A percentile compares a stretch with the other conserved stretches of the same genome.
These are phyloP conservation scores for Gulo gulo DNA, from an alignment of 2,113 vertebrate genomes.

Conservation along the genomic window DNA sequence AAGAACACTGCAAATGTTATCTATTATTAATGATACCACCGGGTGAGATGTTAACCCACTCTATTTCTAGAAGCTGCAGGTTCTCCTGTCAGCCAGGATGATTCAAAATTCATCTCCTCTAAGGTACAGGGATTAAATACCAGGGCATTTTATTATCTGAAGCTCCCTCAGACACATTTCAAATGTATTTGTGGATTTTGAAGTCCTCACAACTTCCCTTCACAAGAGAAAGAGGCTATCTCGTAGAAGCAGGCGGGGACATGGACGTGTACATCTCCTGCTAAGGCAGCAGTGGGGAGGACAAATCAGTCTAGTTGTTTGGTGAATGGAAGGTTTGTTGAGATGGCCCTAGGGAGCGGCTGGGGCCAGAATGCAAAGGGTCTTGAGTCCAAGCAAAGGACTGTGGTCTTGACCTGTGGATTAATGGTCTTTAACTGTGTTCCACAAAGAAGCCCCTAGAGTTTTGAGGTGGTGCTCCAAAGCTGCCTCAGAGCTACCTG, in stretches of 20 bases:
- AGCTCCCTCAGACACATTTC: background rate
- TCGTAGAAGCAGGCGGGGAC: background rate
- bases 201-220: background rate
- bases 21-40: background rate
- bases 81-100: background rate
- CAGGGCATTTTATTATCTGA: background rate
- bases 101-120: constrained; percentile 9
- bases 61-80: background rate
- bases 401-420: background rate
- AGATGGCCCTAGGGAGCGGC: background rate
- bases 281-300: background rate
- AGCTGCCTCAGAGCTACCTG: background rate
- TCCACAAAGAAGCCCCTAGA: background rate
- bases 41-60: background rate
- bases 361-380: background rate
- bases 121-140: background rate
- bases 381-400: background rate
- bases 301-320: background rate
- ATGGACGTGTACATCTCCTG: background rate
- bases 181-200: constrained; percentile 23
- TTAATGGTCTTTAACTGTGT: background rate
- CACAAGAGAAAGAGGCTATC: background rate
- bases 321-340: background rate
- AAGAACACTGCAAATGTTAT: constrained; percentile 5
- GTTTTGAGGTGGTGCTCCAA: background rate